Base-by-base conservation (phyloP, 1,140 invertebrate genomes). In the Laodelphax striatellus region DNA sequence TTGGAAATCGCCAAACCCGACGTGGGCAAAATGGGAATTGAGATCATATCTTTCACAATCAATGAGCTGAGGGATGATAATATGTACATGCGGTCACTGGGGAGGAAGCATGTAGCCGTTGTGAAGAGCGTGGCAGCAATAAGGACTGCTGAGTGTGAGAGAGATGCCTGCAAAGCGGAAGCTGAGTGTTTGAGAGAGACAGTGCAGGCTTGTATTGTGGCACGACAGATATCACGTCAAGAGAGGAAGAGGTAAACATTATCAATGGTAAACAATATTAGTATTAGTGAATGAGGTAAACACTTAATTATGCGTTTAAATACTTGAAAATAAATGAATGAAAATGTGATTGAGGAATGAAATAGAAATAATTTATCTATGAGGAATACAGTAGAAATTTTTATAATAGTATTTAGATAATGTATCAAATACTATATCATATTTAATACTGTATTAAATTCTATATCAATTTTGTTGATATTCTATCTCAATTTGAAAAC, bases 161-260 rank as follows among this genome's bases (percentile, higher is more conserved):
- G 21, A 19, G 52, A 54, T 16, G 52, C 52, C 14, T 38, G 34
- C 10, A 38, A 8, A 38, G 34, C 34, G 9, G 94, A 97, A 82
- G 92, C 94, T 1, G 92, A 97, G 74, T 95, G 92, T 75, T 92
- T 97, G 73, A 97, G 95, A 75, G 82, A 83, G 28, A 88, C 92
- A 6, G 95, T 97, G 93, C 94, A 97, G 72, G 85, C 94, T 38
- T 38, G 34, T 38, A 38, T 38, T 2, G 9, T 38, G 10, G 34
- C 34, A 17, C 3, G 52, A n/a, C 52, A 13, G 34, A 54, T n/a
- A 34, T 31, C 24, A 16, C 52, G 21, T 13, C 1, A 3, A 31
- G 21, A 31, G 9, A 54, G 16, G 34, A 24, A 28, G 10, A 8
- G 14, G 19, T 34, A n/a, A 54, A n/a, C 24, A 8, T 19, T 54